Conservation (phyloP, 2,888 invertebrate genomes). For the Phasia obesa region DNA sequence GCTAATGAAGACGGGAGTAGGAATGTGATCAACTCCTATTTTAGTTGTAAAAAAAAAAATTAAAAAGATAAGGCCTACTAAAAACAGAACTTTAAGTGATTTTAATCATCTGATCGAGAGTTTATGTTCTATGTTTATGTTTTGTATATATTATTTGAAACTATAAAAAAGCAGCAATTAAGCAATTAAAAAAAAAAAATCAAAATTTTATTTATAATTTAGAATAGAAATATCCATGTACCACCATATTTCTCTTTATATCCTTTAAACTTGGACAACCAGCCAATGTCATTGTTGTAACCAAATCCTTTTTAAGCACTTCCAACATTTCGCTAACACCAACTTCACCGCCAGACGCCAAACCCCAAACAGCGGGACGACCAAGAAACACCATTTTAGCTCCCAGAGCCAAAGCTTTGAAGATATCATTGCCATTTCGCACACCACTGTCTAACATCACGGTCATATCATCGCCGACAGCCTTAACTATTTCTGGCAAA, state of each 20-base stretch:
- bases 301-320: constrained; percentile 89
- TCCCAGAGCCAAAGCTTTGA: constrained; percentile 95
- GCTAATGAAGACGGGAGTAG: too few species aligned
- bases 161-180: too few species aligned
- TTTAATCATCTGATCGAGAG: too few species aligned
- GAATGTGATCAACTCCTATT: too few species aligned
- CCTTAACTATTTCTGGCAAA: constrained; percentile 90
- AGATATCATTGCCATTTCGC: constrained; percentile 91
- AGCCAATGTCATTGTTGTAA: constrained; percentile 88
- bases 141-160: too few species aligned
- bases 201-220: constrained; percentile 76
- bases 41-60: too few species aligned
- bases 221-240: constrained; percentile 85
- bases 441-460: constrained; percentile 95
- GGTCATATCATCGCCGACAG: constrained; percentile 87
- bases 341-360: constrained; percentile 89
- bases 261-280: constrained; percentile 87
- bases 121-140: too few species aligned
- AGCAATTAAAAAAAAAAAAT: too few species aligned
- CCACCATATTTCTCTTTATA: constrained; percentile 87
- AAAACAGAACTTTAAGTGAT: too few species aligned
- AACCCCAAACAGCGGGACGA: constrained; percentile 92
- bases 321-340: constrained; percentile 89
- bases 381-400: constrained; percentile 95
- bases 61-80: too few species aligned